Evolutionary conservation across 2,113 vertebrate species (phyloP).

Genomic region (Sinocyclocheilus grahami): DNA sequence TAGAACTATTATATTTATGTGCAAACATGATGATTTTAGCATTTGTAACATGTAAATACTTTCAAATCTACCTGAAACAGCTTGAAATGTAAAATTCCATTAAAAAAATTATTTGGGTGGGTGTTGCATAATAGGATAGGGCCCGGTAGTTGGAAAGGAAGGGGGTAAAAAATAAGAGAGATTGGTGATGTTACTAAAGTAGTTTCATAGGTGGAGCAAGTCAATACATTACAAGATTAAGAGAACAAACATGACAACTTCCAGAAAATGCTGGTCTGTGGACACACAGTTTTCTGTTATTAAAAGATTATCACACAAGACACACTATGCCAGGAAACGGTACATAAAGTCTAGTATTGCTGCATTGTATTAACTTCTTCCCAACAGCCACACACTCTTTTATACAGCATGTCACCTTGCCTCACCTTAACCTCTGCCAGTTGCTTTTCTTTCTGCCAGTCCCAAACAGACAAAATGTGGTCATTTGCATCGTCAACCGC

Average conservation of each 20-base stretch:
- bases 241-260: background rate
- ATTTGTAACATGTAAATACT: background rate
- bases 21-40: background rate
- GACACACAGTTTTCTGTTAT: background rate
- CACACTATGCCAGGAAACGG: background rate
- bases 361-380: background rate
- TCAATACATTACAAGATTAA: background rate
- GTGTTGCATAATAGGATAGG: background rate
- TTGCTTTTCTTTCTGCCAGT: constrained; percentile 91
- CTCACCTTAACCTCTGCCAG: constrained; percentile 86
- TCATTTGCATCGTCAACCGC: constrained; percentile 90
- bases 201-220: background rate
- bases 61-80: background rate
- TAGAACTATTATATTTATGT: background rate
- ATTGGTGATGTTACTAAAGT: background rate
- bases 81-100: background rate
- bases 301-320: background rate
- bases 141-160: background rate
- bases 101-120: background rate
- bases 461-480: constrained; percentile 88
- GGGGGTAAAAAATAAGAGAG: background rate
- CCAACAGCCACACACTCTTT: background rate
- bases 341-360: background rate
- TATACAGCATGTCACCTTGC: background rate
- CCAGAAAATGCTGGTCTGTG: background rate